These are phyloP conservation scores for Orthosia cruda DNA, from an alignment of 2,888 invertebrate species.

Conservation along the genomic window DNA sequence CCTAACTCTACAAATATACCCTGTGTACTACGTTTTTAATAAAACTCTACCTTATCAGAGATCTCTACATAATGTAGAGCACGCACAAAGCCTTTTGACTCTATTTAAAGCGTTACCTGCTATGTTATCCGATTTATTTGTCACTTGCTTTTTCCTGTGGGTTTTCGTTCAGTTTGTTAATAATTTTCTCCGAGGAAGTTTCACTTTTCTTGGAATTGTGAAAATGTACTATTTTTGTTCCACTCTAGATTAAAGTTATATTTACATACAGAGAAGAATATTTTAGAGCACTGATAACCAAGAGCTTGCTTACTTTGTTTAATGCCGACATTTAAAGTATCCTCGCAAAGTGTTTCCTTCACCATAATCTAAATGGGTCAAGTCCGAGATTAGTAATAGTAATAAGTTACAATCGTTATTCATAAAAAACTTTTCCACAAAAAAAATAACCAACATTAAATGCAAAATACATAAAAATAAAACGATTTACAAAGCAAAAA, in stretches of 20 bases:
- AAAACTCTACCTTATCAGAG: slow-evolving; percentile 47
- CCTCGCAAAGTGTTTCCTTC: too few species aligned
- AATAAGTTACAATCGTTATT: too few species aligned
- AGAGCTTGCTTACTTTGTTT: too few species aligned
- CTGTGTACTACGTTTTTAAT: slow-evolving; percentile 57
- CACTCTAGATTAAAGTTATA: background rate
- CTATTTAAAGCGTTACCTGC: slow-evolving; percentile 62
- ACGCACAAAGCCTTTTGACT: slow-evolving; percentile 63
- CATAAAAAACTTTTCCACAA: too few species aligned
- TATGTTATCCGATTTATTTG: slow-evolving; percentile 63
- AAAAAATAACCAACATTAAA: too few species aligned
- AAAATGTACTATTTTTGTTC: background rate
- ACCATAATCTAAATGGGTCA: too few species aligned
- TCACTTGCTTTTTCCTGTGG: slow-evolving; percentile 20
- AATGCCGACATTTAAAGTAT: too few species aligned
- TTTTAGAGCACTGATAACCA: background rate
- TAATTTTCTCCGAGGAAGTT: background rate
- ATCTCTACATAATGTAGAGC: slow-evolving; percentile 57
- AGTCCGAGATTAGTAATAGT: too few species aligned
- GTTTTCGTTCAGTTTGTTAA: background rate
- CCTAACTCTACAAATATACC: slow-evolving; percentile 39
- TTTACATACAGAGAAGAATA: background rate
- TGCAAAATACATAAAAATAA: too few species aligned
- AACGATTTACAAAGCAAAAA: too few species aligned
- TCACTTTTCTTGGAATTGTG: background rate